Evolutionary conservation across 2,888 invertebrate species (phyloP), one percentile per base, ranked within the genome.

Genomic region (Pyrrhia umbra): DNA sequence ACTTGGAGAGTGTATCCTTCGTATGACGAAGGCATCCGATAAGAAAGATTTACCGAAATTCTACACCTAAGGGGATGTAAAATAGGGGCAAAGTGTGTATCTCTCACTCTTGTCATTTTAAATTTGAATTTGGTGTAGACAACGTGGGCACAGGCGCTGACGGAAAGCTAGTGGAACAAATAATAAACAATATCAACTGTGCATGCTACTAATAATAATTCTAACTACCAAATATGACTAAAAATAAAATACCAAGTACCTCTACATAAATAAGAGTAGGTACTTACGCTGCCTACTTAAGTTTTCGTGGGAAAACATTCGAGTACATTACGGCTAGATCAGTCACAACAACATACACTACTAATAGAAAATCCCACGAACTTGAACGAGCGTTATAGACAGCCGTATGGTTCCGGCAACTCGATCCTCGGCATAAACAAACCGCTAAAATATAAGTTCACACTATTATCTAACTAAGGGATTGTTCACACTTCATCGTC

Each of bases 351-450:
- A 56, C 45, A n/a, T n/a, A n/a, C n/a, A n/a, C 30, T 30, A 43
- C 40, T 67, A 45, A 54, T 46, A 39, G 56, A 34, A 20, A 59
- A 58, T 77, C 55, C 75, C 64, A 51, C 43, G 75, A 75, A 68
- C 16, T 61, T 42, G 15, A 49, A 56, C 20, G 34, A 34, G 30
- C 8, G 21, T 57, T 57, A 52, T 10, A 43, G 47, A 62, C 61
- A 55, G 8, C 51, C 13, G 6, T 50, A 52, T 52, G 42, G 54
- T 75, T 74, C 66, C 63, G 66, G 72, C 57, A 63, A 72, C 50
- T 56, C 40, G 34, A 49, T 39, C 47, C 45, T 21, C 16, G 13
- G 2, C 10, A 39, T 42, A 43, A 46, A 68, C 56, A 46, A 51
- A 45, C 43, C 50, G 37, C 20, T 63, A 54, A 52, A 50, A 59